A percentile compares a stretch with the other conserved stretches of the same genome.
phyloP scores from a whole-genome alignment of 1,140 invertebrate species.

The Coelopa frigida region DNA sequence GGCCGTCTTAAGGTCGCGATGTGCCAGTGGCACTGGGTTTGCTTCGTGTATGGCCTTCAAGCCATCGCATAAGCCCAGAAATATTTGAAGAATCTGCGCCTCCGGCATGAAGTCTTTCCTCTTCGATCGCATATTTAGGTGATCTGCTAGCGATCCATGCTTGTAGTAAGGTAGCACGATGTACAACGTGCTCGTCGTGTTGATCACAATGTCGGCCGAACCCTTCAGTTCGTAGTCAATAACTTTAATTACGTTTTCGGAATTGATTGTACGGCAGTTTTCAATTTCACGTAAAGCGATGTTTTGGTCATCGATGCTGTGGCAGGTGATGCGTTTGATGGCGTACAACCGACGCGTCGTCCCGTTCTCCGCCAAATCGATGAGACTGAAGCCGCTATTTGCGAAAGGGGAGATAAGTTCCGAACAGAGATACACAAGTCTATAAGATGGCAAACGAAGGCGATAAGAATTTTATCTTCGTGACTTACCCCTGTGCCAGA shows the following conservation, averaged over 20 bases:
- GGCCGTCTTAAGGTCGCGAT: constrained; percentile 77
- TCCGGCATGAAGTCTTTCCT: constrained; percentile 57
- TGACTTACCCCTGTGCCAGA: constrained; percentile 74
- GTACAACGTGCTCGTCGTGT: constrained; percentile 65
- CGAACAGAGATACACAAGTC: constrained; percentile 9
- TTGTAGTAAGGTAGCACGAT: constrained; percentile 74
- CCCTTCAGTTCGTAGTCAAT: constrained; percentile 60
- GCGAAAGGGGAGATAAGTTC: constrained; percentile 5
- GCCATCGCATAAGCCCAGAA: constrained; percentile 67
- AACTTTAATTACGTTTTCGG: constrained; percentile 71
- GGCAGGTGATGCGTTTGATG: constrained; percentile 74
- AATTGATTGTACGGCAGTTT: constrained; percentile 61
- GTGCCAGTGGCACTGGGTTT: constrained; percentile 66
- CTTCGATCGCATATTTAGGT: constrained; percentile 55
- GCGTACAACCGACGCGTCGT: constrained; percentile 66
- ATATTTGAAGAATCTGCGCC: constrained; percentile 60
- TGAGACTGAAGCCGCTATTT: constrained; percentile 73
- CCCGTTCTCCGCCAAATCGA: constrained; percentile 70
- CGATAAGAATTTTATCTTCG: constrained; percentile 14
- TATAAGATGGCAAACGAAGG: too few relatives aligned
- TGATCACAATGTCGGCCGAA: constrained; percentile 57
- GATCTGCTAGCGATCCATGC: constrained; percentile 68
- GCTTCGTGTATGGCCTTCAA: constrained; percentile 67
- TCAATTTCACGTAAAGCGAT: constrained; percentile 68
- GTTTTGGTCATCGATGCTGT: constrained; percentile 70